Conservation (phyloP, 2,888 invertebrate species). For the Philereme vetulata region DNA sequence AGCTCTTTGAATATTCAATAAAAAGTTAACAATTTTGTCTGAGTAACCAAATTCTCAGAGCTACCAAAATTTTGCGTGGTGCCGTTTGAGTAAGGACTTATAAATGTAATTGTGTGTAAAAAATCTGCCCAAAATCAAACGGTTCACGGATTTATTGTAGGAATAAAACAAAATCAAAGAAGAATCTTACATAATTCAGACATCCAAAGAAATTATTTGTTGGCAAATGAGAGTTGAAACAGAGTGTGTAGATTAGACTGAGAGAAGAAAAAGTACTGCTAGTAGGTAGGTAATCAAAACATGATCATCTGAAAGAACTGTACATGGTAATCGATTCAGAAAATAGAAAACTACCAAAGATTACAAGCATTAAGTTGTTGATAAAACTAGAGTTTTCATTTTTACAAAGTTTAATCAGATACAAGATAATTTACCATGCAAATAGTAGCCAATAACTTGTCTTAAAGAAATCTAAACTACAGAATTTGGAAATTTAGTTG, state of each 20-base stretch:
- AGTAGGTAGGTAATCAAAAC: slow-evolving; percentile 28
- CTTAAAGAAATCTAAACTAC: slow-evolving; percentile 49
- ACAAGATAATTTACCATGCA: slow-evolving; percentile 60
- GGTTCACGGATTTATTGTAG: slow-evolving; percentile 42
- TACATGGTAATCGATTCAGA: slow-evolving; percentile 53
- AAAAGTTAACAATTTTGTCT: background rate
- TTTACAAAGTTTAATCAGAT: slow-evolving; percentile 38
- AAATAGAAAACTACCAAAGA: slow-evolving; percentile 61
- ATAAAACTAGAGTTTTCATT: slow-evolving; percentile 46
- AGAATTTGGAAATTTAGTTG: slow-evolving; percentile 43
- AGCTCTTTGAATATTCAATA: slow-evolving; percentile 47
- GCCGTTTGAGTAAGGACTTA: slow-evolving; percentile 52
- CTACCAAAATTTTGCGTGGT: slow-evolving; percentile 52
- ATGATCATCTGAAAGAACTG: slow-evolving; percentile 47
- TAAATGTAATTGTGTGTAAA: slow-evolving; percentile 30
- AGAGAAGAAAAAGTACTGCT: slow-evolving; percentile 41
- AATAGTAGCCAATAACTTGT: slow-evolving; percentile 57
- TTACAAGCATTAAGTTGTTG: slow-evolving; percentile 63
- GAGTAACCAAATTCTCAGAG: slow-evolving; percentile 42
- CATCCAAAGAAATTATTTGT: slow-evolving; percentile 73
- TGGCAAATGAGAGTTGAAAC: slow-evolving; percentile 72
- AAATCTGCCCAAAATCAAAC: slow-evolving; percentile 50
- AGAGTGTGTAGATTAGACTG: slow-evolving; percentile 64
- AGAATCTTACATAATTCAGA: slow-evolving; percentile 71
- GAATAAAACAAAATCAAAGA: slow-evolving; percentile 57